phyloP scores from a whole-genome alignment of 2,888 invertebrate genomes.

The Campoplex capitator region DNA sequence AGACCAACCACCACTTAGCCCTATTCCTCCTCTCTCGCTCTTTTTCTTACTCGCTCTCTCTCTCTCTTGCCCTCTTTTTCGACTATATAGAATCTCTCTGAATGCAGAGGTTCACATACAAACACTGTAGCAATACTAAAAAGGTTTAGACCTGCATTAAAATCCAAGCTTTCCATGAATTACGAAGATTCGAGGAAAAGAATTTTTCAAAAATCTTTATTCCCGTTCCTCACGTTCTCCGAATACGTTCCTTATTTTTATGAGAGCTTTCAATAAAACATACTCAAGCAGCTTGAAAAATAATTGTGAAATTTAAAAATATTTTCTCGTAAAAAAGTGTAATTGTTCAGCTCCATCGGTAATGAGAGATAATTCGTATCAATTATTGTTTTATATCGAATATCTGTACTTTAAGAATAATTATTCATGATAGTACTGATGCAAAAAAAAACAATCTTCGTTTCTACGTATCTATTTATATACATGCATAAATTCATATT shows the following conservation, averaged over 20 bases:
- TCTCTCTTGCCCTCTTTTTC: neutral
- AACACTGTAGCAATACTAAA: constrained; percentile 67
- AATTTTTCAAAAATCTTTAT: neutral
- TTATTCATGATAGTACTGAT: constrained; percentile 35
- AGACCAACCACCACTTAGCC: constrained; percentile 58
- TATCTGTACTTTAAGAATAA: constrained; percentile 25
- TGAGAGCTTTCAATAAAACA: neutral
- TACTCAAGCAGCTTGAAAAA: neutral
- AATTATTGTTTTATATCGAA: constrained; percentile 40
- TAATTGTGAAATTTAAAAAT: neutral
- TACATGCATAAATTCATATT: neutral
- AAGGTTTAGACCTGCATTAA: constrained; percentile 78
- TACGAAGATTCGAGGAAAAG: neutral
- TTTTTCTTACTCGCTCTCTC: constrained; percentile 30
- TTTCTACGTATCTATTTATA: neutral
- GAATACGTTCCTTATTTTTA: neutral
- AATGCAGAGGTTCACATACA: constrained; percentile 25
- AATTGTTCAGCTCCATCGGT: neutral
- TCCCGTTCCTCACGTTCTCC: neutral
- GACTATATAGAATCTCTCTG: constrained; percentile 13
- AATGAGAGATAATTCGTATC: constrained; percentile 31
- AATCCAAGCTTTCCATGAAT: constrained; percentile 54
- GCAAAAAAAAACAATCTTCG: neutral
- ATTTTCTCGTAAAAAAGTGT: constrained; percentile 3
- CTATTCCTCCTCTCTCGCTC: constrained; percentile 41